These are phyloP conservation scores for Conomelus anceps DNA, from an alignment of 2,888 invertebrate species.

Conservation along the genomic window DNA sequence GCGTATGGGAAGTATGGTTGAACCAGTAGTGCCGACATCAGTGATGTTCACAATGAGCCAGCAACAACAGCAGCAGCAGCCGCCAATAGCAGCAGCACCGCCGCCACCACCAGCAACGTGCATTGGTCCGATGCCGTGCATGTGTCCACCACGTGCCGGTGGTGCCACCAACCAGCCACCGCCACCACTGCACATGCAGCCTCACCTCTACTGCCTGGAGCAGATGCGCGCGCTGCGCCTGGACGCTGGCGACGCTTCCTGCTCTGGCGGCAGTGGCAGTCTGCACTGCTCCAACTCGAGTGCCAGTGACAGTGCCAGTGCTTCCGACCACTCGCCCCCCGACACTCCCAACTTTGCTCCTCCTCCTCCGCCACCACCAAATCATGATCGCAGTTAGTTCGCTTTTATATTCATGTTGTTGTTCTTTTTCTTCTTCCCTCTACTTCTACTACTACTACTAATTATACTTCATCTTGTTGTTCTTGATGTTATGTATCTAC, in stretches of 20 bases:
- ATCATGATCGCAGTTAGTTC: background rate
- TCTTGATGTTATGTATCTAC: too few species aligned
- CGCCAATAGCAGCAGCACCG: background rate
- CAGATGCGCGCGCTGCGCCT: constrained; percentile 47
- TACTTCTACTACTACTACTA: too few species aligned
- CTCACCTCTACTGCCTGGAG: constrained; percentile 42
- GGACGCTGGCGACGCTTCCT: constrained; percentile 43
- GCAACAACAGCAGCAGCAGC: too few species aligned
- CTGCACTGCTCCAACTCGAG: constrained; percentile 49
- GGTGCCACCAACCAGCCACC: constrained; percentile 31
- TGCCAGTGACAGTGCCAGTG: constrained; percentile 40
- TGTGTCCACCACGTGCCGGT: background rate
- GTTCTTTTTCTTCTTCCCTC: too few species aligned
- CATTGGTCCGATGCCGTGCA: constrained; percentile 8
- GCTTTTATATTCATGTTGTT: background rate
- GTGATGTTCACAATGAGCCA: background rate
- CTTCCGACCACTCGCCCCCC: constrained; percentile 49
- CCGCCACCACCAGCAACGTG: background rate
- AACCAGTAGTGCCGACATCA: background rate
- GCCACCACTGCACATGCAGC: constrained; percentile 36
- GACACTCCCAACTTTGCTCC: constrained; percentile 46
- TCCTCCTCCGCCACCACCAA: constrained; percentile 11
- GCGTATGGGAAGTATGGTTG: background rate
- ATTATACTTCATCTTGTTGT: too few species aligned
- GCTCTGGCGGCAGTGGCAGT: too few species aligned